Evolutionary conservation across 2,888 invertebrate species (phyloP), one percentile per base, ranked within the genome.

Genomic region (Ophion costatus): DNA sequence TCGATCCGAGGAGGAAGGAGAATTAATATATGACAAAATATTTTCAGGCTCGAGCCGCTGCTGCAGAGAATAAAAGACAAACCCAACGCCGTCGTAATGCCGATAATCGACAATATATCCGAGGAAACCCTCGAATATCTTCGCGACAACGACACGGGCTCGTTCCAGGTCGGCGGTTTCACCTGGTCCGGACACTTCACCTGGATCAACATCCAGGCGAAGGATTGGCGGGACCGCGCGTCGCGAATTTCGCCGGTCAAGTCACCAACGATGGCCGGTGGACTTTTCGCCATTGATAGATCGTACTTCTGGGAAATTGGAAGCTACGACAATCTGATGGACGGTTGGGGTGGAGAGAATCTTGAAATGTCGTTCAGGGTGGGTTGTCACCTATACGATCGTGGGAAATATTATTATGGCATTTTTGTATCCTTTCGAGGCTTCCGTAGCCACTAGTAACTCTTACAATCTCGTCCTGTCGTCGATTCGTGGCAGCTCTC

Each of bases 201-300:
- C 2, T 99, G 98, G 98, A 97, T 98, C 84, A 95, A 96, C 86
- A 95, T 97, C 64, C 96, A 97, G 14, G 95, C 96, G 81, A 94
- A 95, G 20, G 96, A 96, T 92, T 95, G 95, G 88, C 95, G 94
- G 83, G 92, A 96, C 0, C 94, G 96, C 14, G 95, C 95, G 2
- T 95, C 95, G 0, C 94, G 95, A 51, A 95, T 96, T 79, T 94
- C 95, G 5, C 96, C 97, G 0, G 96, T 97, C 0, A 96, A 95
- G 89, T 97, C 98, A 0, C 99, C 99, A 0, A 99, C 99, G 0
- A 99, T 99, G 99, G 99, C 99, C n/a, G 99, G 99, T 0, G 99
- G 99, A 0, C 94, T 99, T 82, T 98, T 99, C 94, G 99, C 99
- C 0, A 98, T 98, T 76, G 96, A 98, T 89, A 95, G 98, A 76